Percentiles rank a stretch among this genome's conserved stretches.
These are phyloP conservation scores for Melinaea menophilus DNA, from an alignment of 2,888 invertebrate species.

Conservation along the genomic window DNA sequence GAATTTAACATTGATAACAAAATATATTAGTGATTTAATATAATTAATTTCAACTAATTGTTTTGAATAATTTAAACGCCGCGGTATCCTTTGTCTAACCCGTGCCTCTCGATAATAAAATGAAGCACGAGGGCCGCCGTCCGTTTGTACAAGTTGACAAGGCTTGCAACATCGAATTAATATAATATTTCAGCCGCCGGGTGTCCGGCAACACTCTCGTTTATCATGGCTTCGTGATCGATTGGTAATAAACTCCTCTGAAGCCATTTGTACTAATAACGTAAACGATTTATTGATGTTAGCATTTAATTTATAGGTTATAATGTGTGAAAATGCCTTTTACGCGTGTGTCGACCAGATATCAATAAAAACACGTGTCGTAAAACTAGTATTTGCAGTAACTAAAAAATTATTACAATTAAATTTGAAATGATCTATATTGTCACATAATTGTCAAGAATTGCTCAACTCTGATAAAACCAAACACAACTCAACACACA, in stretches of 20 bases:
- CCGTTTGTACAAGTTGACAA: constrained; percentile 23
- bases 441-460: too few species aligned
- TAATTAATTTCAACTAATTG: constrained; percentile 13
- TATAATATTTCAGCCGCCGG: constrained; percentile 29
- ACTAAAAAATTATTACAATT: too few species aligned
- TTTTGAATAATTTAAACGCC: constrained; percentile 12
- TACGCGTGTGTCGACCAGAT: too few species aligned
- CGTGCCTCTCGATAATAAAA: constrained; percentile 22
- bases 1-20: too few species aligned
- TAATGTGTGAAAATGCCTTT: not conserved
- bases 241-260: constrained; percentile 29
- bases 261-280: constrained; percentile 24
- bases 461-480: too few species aligned
- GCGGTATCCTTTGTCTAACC: constrained; percentile 22
- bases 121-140: constrained; percentile 13
- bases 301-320: constrained; percentile 6
- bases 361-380: too few species aligned
- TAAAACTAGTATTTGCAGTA: too few species aligned
- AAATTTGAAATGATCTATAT: too few species aligned
- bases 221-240: constrained; percentile 33
- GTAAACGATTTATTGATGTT: constrained; percentile 15
- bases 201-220: constrained; percentile 30
- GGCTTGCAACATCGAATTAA: constrained; percentile 23
- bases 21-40: too few species aligned
- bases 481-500: too few species aligned